phyloP scores from a whole-genome alignment of 2,113 vertebrate genomes.

The Chrysochloris asiatica region DNA sequence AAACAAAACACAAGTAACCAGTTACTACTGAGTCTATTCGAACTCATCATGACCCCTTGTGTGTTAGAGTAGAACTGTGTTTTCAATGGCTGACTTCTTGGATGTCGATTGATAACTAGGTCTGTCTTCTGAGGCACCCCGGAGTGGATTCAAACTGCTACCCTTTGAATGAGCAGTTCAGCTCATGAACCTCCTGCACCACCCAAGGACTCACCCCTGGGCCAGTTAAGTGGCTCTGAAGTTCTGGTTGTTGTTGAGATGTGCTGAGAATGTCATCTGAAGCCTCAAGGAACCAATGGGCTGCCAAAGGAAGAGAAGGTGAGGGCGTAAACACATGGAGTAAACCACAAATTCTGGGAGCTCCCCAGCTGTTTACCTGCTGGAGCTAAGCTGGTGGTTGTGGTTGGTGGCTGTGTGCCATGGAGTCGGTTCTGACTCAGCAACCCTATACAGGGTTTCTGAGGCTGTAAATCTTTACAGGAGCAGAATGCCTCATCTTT shows the following conservation, averaged over 20 bases:
- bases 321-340: neutral
- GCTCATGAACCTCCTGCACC: neutral
- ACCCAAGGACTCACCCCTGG: neutral
- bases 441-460: too few species aligned
- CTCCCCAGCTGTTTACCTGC: neutral
- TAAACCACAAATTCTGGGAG: constrained; percentile 3
- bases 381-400: too few species aligned
- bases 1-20: neutral
- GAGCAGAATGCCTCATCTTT: too few species aligned
- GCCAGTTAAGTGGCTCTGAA: neutral
- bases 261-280: neutral
- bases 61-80: neutral
- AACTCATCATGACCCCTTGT: neutral
- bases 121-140: too few species aligned
- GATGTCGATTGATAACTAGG: too few species aligned
- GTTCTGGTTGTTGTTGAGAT: neutral
- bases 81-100: neutral
- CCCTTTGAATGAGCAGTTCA: neutral
- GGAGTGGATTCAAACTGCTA: neutral
- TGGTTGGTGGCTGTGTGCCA: too few species aligned
- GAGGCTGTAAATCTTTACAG: too few species aligned
- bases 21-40: neutral
- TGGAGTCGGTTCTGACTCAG: too few species aligned
- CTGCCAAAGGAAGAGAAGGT: neutral
- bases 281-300: neutral